Conservation (phyloP, 2,113 vertebrate genomes). For the Speoplatyrhinus poulsoni region DNA sequence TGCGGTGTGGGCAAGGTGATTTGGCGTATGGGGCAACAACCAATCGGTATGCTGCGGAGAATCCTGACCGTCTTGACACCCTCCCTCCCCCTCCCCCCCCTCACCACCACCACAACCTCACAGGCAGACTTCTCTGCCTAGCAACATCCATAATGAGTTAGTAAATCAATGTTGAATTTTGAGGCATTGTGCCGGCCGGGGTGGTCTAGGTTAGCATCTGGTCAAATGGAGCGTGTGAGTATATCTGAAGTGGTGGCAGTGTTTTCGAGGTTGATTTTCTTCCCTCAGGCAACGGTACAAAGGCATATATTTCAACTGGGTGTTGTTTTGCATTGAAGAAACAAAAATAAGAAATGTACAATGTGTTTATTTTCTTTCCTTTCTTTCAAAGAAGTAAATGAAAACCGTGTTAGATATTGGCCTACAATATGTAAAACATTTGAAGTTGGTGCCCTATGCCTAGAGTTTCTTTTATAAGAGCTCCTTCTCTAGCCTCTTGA, state of each 20-base stretch:
- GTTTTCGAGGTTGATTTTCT: neutral
- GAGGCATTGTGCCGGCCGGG: neutral
- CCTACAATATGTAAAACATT: no score
- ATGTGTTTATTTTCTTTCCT: no score
- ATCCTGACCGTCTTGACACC: neutral
- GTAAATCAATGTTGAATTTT: neutral
- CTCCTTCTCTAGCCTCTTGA: no score
- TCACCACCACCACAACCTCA: neutral
- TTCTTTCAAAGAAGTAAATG: no score
- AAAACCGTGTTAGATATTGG: no score
- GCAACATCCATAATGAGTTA: slow-evolving; percentile 5
- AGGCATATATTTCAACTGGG: neutral
- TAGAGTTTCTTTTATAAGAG: no score
- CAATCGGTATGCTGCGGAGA: neutral
- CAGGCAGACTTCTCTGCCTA: neutral
- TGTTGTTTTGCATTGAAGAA: no score
- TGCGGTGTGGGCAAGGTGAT: no score
- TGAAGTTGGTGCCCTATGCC: no score
- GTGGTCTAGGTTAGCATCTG: neutral
- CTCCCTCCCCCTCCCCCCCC: no score
- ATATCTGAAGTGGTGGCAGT: neutral
- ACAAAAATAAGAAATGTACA: no score
- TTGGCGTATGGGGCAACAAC: neutral
- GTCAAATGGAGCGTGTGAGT: neutral
- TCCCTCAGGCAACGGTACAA: neutral